Evolutionary conservation across 2,888 invertebrate species (phyloP), one percentile per base, ranked within the genome.

Genomic region (Melipona bicolor): DNA sequence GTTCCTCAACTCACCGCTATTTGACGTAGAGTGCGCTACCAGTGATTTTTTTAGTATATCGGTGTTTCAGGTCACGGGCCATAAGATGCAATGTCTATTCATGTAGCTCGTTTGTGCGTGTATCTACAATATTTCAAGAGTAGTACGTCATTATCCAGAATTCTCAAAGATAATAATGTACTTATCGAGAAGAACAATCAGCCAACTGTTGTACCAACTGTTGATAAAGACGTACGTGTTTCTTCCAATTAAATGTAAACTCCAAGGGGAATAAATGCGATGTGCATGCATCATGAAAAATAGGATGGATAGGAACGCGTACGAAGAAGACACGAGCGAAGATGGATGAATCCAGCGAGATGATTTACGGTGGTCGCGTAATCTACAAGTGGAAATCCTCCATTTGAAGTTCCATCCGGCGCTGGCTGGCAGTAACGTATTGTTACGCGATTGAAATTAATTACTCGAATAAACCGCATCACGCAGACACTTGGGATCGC

Each of bases 301-400:
- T 72, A 59, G 77, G 36, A 75, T 17, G 24, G 75, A 13, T n/a
- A 69, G 69, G 72, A 24, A 52, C 27, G 79, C 54, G 27, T 59
- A 56, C 36, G 78, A 50, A 67, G 61, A 79, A 83, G 83, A 80
- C 77, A 70, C 59, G 52, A 32, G 36, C 64, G 32, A 84, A 84
- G 84, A 84, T 79, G 77, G 78, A 86, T 87, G 80, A 52, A 71
- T 75, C 65, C 73, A 62, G 50, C 62, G 67, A 68, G 61, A 85
- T 88, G 85, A 87, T 87, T 87, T 85, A 87, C 86, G 79, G 67
- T 67, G 11, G 67, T 67, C 27, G 70, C 80, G 77, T 71, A 80
- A 87, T 80, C 77, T 71, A 77, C 84, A 64, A 80, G 73, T 76
- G 61, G 79, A 79, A 73, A 77, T 74, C 64, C 73, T 70, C n/a